Evolutionary conservation across 2,113 vertebrate species (phyloP), one percentile per base, ranked within the genome.

Genomic region (Casuarius casuarius): DNA sequence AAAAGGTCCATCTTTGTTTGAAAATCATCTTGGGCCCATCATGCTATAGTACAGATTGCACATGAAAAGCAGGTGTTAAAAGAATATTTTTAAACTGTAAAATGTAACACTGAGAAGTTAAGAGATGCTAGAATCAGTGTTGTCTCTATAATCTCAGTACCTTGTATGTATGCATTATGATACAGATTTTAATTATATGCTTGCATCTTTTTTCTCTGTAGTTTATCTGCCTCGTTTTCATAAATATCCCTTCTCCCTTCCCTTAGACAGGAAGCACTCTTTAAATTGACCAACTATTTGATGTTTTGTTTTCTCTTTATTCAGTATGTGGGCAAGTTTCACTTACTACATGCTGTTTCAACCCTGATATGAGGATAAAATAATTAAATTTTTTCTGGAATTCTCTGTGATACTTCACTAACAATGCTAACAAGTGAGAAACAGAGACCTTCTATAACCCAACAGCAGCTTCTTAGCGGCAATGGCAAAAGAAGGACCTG

Each of bases 231-330:
- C 66, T 92, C 48, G 44, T 89, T 94, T 94, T 18, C 73, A 92
- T 79, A 72, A 51, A 71, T 33, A 72, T 52, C 67, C 52, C 26
- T 87, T 85, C 82, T 94, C 52, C 52, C 52, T 95, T 44, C 38
- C 8, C 38, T 89, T 78, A 66, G 91, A 90, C 40, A 78, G 48
- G 89, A 87, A 75, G 1, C 31, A 12, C 33, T 87, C 73, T 87
- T 84, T 84, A 81, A 70, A 73, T n/a, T 76, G 54, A 38, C 40
- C 49, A 86, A 66, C 35, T 86, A 11, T 91, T 93, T 95, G 93
- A 89, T 96, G 87, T 76, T 91, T 92, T 94, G 52, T 92, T 95
- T 94, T 92, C 75, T 54, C 29, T 96, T 91, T 66, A 59, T 79
- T 72, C 23, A 21, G 19, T 31, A 6, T 21, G 68, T 52, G 71